phyloP scores from a whole-genome alignment of 2,113 vertebrate genomes.

The Malaclemys terrapin region DNA sequence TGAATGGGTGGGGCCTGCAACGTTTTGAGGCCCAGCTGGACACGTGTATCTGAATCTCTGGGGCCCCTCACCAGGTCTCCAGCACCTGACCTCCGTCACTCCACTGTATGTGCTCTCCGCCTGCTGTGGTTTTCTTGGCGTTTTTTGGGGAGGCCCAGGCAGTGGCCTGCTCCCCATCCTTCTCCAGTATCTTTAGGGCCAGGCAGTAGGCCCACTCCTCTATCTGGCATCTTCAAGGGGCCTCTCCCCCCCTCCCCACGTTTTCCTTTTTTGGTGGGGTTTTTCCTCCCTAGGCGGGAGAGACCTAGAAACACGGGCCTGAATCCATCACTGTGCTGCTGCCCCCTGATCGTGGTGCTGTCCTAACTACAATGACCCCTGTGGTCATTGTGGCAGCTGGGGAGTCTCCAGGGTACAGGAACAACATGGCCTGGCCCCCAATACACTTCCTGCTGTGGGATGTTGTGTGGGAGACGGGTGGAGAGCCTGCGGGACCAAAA shows the following conservation, averaged over 20 bases:
- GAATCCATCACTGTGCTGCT: background rate
- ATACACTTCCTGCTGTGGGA: background rate
- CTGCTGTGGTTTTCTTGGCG: background rate
- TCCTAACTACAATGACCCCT: background rate
- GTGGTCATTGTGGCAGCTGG: background rate
- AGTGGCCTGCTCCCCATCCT: background rate
- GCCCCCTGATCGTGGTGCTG: background rate
- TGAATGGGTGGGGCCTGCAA: too few relatives aligned
- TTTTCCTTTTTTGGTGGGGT: background rate
- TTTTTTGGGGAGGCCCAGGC: background rate
- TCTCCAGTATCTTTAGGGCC: background rate
- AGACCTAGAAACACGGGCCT: background rate
- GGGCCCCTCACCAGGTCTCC: background rate
- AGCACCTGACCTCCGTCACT: background rate
- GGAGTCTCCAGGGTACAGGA: background rate
- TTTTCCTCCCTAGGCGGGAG: background rate
- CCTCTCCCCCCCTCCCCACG: background rate
- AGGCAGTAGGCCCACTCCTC: background rate
- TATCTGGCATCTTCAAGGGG: background rate
- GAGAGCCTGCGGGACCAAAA: background rate
- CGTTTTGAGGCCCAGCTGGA: background rate
- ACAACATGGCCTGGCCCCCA: background rate
- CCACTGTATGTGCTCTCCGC: background rate
- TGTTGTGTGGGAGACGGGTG: background rate
- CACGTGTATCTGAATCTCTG: background rate